Evolutionary conservation across 2,797 vertebrate species (phyloP).

Genomic region (Arctocebus calabarensis): DNA sequence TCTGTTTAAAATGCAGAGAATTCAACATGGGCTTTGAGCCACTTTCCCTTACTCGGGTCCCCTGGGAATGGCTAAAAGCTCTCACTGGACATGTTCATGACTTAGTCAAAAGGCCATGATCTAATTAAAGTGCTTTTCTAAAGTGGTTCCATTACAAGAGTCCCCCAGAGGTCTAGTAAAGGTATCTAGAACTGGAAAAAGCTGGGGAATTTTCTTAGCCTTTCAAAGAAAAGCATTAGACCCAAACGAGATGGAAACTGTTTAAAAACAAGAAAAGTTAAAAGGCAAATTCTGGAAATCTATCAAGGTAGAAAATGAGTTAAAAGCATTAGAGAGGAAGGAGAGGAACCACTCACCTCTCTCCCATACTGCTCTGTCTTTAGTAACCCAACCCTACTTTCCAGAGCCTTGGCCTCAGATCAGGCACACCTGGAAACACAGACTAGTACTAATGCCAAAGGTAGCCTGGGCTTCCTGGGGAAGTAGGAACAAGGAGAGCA

Average conservation of each 20-base stretch:
- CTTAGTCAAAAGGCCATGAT: conserved; percentile 39
- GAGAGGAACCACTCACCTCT: background rate
- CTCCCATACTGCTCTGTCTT: background rate
- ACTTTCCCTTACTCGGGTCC: conserved; percentile 1
- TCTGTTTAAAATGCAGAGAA: conserved; percentile 55
- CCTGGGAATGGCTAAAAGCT: conserved; percentile 46
- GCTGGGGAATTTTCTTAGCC: conserved; percentile 36
- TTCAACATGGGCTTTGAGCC: background rate
- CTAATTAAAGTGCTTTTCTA: conserved; percentile 66
- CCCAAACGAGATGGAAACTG: background rate
- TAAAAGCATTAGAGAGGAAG: conserved; percentile 53
- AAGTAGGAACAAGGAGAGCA: background rate
- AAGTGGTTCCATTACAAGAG: conserved; percentile 38
- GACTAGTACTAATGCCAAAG: conserved; percentile 19
- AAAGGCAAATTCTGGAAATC: conserved; percentile 60
- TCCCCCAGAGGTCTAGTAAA: conserved; percentile 9
- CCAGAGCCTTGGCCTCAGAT: conserved; percentile 16
- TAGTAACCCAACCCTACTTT: conserved; percentile 19
- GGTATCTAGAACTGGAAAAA: conserved; percentile 6
- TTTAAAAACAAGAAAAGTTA: conserved; percentile 48
- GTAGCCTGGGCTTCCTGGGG: background rate
- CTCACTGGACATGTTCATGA: conserved; percentile 23
- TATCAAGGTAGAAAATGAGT: conserved; percentile 43
- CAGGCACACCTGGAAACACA: conserved; percentile 1
- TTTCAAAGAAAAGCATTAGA: conserved; percentile 47